phyloP scores from a whole-genome alignment of 2,113 vertebrate species.

The Rhinoderma darwinii region DNA sequence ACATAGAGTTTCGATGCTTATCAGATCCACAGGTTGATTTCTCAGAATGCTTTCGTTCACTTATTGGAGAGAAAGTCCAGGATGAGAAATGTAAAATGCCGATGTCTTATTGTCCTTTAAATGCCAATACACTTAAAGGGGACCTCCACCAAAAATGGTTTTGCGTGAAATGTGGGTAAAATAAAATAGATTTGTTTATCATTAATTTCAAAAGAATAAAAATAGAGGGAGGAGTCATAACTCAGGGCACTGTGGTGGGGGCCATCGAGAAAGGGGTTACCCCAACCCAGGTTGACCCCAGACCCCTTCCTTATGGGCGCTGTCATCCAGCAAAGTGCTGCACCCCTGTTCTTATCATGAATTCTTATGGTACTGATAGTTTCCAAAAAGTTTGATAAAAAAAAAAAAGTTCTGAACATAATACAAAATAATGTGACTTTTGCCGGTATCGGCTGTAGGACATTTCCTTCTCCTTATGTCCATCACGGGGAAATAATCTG shows the following conservation, averaged over 20 bases:
- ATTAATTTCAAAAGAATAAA: too few relatives aligned
- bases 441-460: too few relatives aligned
- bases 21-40: background rate
- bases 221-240: background rate
- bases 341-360: too few relatives aligned
- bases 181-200: background rate
- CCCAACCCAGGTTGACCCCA: too few relatives aligned
- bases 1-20: background rate
- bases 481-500: too few relatives aligned
- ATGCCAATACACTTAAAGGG: background rate
- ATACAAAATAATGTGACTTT: too few relatives aligned
- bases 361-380: too few relatives aligned
- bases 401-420: background rate
- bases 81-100: background rate
- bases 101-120: background rate
- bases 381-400: background rate
- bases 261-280: too few relatives aligned
- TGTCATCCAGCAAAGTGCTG: too few relatives aligned
- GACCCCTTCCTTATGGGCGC: too few relatives aligned
- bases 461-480: background rate
- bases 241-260: background rate
- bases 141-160: background rate
- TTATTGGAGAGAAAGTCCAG: background rate
- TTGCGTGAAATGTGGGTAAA: background rate
- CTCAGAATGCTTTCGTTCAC: background rate